phyloP scores from a whole-genome alignment of 23 tunicate species.

The Trididemnum nubilum region DNA sequence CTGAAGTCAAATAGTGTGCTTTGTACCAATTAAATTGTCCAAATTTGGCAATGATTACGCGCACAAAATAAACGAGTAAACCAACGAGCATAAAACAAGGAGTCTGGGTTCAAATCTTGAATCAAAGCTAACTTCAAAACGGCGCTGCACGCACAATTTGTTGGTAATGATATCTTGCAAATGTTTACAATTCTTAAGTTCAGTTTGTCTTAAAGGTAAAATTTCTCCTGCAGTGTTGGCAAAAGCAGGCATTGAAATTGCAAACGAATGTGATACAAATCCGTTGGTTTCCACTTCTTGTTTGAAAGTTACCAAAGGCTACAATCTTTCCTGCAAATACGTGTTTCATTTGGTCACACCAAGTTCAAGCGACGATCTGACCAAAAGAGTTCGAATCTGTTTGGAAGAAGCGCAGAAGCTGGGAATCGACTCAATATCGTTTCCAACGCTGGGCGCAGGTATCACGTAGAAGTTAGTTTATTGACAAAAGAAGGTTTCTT shows the following conservation, averaged over 20 bases:
- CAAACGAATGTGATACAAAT: neutral
- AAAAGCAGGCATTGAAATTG: conserved; percentile 7
- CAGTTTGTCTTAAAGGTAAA: conserved; percentile 3
- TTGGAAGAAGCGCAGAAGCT: conserved; percentile 14
- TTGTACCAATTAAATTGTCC: no score
- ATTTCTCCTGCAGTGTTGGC: conserved; percentile 1
- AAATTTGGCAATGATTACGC: no score
- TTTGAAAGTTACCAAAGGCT: conserved; percentile 6
- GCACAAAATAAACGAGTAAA: no score
- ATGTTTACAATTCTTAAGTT: no score
- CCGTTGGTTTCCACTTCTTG: neutral
- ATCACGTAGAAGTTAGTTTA: no score
- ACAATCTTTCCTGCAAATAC: conserved; percentile 15
- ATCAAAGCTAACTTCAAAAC: no score
- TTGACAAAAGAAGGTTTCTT: no score
- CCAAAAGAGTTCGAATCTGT: neutral
- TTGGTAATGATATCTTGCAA: no score
- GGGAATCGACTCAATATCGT: neutral
- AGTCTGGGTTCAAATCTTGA: no score
- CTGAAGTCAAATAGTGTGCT: no score
- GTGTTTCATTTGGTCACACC: conserved; percentile 31
- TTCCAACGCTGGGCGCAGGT: conserved; percentile 37
- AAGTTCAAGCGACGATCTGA: neutral
- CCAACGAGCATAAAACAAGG: no score
- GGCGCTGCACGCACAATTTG: no score